Percentiles rank a stretch among this genome's conserved stretches.
Conservation (phyloP, 2,113 vertebrate genomes). For the Macrotis lagotis region DNA sequence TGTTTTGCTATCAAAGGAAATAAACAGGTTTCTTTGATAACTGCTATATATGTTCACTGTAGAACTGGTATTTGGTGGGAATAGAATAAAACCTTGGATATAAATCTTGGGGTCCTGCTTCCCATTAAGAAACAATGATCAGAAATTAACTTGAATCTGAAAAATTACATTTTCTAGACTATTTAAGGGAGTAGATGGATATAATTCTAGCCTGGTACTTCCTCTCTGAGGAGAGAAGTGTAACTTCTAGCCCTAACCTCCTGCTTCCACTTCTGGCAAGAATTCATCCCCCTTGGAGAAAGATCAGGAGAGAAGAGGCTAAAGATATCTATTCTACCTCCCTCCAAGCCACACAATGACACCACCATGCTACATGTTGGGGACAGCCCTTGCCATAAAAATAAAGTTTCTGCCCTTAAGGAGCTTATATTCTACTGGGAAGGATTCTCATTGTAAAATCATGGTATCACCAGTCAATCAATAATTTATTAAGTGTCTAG, state of each 20-base stretch:
- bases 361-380: background rate
- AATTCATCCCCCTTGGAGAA: background rate
- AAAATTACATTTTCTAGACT: background rate
- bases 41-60: background rate
- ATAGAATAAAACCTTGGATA: background rate
- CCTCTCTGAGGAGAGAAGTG: background rate
- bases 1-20: background rate
- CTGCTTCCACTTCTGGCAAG: background rate
- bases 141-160: background rate
- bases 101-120: background rate
- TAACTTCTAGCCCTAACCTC: background rate
- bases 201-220: background rate
- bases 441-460: background rate
- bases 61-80: background rate
- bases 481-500: background rate
- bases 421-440: background rate
- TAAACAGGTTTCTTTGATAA: background rate
- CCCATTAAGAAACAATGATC: background rate
- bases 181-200: background rate
- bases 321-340: background rate
- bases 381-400: background rate
- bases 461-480: background rate
- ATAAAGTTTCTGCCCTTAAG: background rate
- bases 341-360: background rate
- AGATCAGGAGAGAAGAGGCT: background rate